Conservation (phyloP, 2,113 vertebrate species). For the Mirza zaza region DNA sequence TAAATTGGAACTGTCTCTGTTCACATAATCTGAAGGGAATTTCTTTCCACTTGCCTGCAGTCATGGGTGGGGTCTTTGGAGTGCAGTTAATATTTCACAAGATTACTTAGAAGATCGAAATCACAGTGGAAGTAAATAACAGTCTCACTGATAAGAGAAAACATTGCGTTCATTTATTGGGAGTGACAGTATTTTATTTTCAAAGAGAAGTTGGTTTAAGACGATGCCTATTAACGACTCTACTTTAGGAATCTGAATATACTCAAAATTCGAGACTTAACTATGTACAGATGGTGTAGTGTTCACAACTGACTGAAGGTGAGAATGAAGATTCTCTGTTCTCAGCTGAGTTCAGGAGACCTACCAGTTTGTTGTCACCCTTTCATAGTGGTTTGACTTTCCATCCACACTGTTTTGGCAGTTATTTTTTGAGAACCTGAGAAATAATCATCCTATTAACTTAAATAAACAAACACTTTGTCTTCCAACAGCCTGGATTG, state of each 20-base stretch:
- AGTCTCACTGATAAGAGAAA: not conserved
- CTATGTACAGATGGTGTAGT: fast-evolving
- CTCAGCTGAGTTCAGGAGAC: not conserved
- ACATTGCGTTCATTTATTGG: not conserved
- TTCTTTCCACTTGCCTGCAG: not conserved
- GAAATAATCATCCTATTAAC: not conserved
- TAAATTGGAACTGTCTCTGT: not conserved
- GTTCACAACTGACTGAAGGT: not conserved
- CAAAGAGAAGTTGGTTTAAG: conserved; percentile 14
- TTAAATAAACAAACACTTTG: not conserved
- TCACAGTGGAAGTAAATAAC: not conserved
- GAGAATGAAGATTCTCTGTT: not conserved
- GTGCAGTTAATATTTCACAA: conserved; percentile 49
- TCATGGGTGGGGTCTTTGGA: conserved; percentile 11
- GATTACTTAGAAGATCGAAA: conserved; percentile 34
- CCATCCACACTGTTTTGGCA: not conserved
- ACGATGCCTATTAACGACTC: not conserved
- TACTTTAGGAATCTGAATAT: not conserved
- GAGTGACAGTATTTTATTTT: not conserved
- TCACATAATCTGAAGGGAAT: not conserved
- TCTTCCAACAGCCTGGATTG: not conserved
- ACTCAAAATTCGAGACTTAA: not conserved
- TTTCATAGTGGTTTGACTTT: not conserved
- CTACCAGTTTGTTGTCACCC: too few relatives aligned
- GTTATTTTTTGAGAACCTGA: not conserved